A percentile compares a stretch with the other conserved stretches of the same genome.
Conservation (phyloP, 2,113 vertebrate species). For the cat (Felis catus) region F.catus_Fca126_mat1.0 CM031420.1:128012501-128013000, state of each 20-base stretch:
- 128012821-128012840: neutral
- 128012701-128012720: neutral
- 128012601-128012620: neutral
- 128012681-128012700: neutral
- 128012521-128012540: neutral
- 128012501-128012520: neutral
- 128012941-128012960: neutral
- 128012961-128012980: neutral
- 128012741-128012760: constrained; percentile 7
- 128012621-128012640: neutral
- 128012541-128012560: neutral
- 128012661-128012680: neutral
- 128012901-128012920: neutral
- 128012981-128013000: neutral
- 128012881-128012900: constrained; percentile 2
- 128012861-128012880: neutral
- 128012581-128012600: neutral
- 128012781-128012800: neutral
- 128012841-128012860: constrained; percentile 36
- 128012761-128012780: constrained; percentile 25
- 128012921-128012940: neutral
- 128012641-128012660: neutral
- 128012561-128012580: neutral
- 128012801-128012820: constrained; percentile 26
- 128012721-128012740: neutral